Evolutionary conservation across 2,888 invertebrate genomes (phyloP), one percentile per base, ranked within the genome.

Genomic region (Drosophila affinis): DNA sequence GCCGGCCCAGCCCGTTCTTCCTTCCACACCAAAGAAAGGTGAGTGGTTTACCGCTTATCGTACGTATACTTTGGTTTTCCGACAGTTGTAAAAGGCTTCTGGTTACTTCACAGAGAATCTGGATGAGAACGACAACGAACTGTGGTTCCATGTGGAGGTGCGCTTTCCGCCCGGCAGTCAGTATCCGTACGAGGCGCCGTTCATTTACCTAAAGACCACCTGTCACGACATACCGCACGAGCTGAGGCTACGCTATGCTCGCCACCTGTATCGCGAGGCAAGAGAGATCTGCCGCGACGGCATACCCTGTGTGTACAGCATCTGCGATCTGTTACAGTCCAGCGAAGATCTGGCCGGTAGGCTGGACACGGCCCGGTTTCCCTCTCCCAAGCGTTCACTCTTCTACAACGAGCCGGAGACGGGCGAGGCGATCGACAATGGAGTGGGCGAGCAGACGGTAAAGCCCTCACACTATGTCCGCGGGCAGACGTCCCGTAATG

Each of bases 111-210:
- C 17, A 52, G 72, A 77, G 0, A 73, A 72, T 52, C 44, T 85
- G 32, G 91, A 84, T 55, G 84, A 86, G 27, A 90, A 92, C 77
- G 93, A 89, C 10, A 88, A 91, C 76, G 92, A 78, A 73, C 93
- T 93, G 90, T 90, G 91, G 82, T 94, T 96, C 92, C 93, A 95
- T 88, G 92, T 97, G 81, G 97, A 97, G 93, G 93, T 97, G 79
- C 93, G 96, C 77, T 96, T 97, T 92, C 94, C 95, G 0, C 93
- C 94, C 76, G 94, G 94, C 86, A 94, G 94, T 59, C 93, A 93
- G 55, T 97, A 97, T 91, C 97, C 97, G 0, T 95, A 94, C 84
- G 95, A 96, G 91, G 93, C 95, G 0, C 96, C 96, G 0, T 92
- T 95, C 68, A 93, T 96, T 72, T 96, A 95, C 86, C 92, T 96